Evolutionary conservation across 2,113 vertebrate genomes (phyloP), one percentile per base, ranked within the genome.

Genomic region (Tychaedon coryphoeus): DNA sequence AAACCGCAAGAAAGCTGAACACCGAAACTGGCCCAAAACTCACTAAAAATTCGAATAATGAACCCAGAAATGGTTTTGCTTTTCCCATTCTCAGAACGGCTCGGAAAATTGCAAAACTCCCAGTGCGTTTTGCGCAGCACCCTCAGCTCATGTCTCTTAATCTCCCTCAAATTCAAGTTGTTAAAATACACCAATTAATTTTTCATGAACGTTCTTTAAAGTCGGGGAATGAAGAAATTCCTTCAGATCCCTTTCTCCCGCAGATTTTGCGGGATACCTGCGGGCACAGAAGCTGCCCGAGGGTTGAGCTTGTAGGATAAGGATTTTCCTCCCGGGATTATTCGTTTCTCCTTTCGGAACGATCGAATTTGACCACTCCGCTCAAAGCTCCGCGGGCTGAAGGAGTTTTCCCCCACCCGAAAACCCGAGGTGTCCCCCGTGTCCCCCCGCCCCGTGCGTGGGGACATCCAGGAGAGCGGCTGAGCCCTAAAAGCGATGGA

Each of bases 61-160:
- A 88, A 28, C 29, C 7, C 26, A 79, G 36, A 62, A 79, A 34
- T 10, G 5, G 6, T 62, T 84, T 73, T 50, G 54, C 20, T 66
- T 92, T 85, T 81, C 61, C 51, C 3, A 13, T 51, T 74, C 48
- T 40, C 58, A 24, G 40, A 22, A 29, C 12, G 9, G 0, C 31
- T 34, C 1, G 0, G 9, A 33, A 50, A 60, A 29, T 6, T 5
- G 0, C 13, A 40, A 58, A 73, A 19, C 3, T 1, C 8, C 6
- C 60, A 19, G 33, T 1, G 19, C 13, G 4, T 64, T 90, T 56
- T 22, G 48, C 5, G 6, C 29, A 19, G 48, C 40, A 45, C 23
- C n/a, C 51, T 45, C 86, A 48, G 67, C 56, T 40, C 34, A 5
- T 7, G 6, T 6, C 62, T 22, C 18, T 3, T 3, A 0, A 45